phyloP scores from a whole-genome alignment of 2,888 invertebrate genomes.

The Tuta absoluta region DNA sequence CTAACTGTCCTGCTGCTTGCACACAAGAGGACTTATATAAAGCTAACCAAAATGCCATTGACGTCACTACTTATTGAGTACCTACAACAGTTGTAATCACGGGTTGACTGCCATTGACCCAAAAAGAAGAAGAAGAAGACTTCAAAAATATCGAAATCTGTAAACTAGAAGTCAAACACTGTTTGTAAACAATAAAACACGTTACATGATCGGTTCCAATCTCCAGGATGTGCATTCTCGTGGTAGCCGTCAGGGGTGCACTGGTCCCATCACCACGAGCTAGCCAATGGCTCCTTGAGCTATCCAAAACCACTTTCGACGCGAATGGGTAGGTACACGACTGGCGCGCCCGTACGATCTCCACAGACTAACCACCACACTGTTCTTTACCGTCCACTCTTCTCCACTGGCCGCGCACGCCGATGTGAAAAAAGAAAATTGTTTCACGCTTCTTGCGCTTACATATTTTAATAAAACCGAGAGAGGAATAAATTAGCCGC shows the following conservation, averaged over 20 bases:
- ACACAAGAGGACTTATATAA: no score
- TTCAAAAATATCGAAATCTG: conserved; percentile 32
- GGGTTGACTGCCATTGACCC: no score
- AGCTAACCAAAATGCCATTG: no score
- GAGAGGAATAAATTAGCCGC: conserved; percentile 72
- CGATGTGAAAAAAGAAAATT: conserved; percentile 75
- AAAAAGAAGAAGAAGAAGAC: no score
- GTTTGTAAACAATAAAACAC: conserved; percentile 46
- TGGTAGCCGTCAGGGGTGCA: conserved; percentile 47
- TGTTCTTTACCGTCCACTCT: neutral
- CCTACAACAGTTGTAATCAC: no score
- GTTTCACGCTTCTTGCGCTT: conserved; percentile 76
- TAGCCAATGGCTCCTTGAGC: conserved; percentile 36
- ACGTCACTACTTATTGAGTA: no score
- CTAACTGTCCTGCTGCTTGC: no score
- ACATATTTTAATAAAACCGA: conserved; percentile 72
- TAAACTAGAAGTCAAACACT: conserved; percentile 37
- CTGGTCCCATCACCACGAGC: conserved; percentile 57
- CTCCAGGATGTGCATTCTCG: conserved; percentile 77
- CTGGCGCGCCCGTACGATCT: conserved; percentile 60
- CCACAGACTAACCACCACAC: conserved; percentile 57
- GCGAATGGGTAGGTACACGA: conserved; percentile 46
- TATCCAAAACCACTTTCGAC: conserved; percentile 32
- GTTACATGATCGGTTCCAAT: conserved; percentile 78
- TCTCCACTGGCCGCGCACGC: conserved; percentile 42